Base-by-base conservation (phyloP, 2,113 vertebrate species). In the Zeus faber region DNA sequence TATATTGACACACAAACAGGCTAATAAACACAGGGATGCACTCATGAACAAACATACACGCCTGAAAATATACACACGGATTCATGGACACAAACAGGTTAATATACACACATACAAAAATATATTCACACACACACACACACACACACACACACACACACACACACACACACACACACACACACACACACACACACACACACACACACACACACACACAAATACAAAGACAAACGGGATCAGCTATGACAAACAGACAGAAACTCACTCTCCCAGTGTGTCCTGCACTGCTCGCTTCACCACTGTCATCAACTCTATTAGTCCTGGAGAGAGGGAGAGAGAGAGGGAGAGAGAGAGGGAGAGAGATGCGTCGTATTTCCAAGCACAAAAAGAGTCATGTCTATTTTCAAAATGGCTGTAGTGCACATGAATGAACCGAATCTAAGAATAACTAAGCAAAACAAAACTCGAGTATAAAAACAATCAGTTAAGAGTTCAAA, bases 261-360 rank as follows among this genome's bases (percentile, higher is more conserved):
- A 33, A 0, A 23, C 86, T 88, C 86, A 98, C 97, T 89, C 85
- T 74, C 91, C 93, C 60, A 99, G 84, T 33, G 94, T 88, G 65
- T 86, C 87, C 74, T 91, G 93, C 3, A 99, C 97, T 1, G 93
- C 91, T 74, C 89, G 91, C 84, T 99, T 99, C 82, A 97, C 93
- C 47, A 92, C 86, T 13, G 91, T 93, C 72, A 96, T 95, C 72
- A 99, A 74, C 65, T 94, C 92, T 3, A 83, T 91, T 67, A 99
- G 73, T 53, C 97, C 97, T 98, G 75, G 3, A 47, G 35, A 58
- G n/a, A 60, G 3, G 72, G 14, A 35, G 13, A 43, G 14, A 52
- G 9, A 27, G 18, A 26, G 2, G 3, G 3, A 20, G 47, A 40
- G 13, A 14, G 21, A 10, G 10, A 2, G 7, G 7, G 8, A 24